These are phyloP conservation scores for Dascillus cervinus DNA, from an alignment of 2,888 invertebrate species.

Conservation along the genomic window DNA sequence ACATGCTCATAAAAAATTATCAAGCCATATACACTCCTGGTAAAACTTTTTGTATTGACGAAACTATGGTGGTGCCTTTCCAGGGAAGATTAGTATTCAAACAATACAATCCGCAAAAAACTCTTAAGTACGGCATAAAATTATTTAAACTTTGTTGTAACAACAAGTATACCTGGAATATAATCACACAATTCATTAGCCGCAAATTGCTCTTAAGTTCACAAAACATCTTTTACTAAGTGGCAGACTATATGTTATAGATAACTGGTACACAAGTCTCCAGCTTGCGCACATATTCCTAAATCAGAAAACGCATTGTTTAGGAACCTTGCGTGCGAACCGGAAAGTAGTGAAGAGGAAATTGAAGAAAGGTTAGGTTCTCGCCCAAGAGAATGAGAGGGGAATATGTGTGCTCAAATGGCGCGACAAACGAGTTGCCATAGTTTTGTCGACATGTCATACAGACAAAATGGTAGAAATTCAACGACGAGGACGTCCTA, in stretches of 20 bases:
- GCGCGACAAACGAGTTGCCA: constrained; percentile 26
- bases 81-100: constrained; percentile 17
- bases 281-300: constrained; percentile 27
- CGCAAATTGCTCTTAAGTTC: too few relatives aligned
- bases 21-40: constrained; percentile 18
- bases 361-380: constrained; percentile 17
- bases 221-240: too few relatives aligned
- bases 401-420: constrained; percentile 24
- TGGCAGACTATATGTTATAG: constrained; percentile 25
- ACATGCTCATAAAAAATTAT: constrained; percentile 15
- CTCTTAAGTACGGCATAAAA: constrained; percentile 19
- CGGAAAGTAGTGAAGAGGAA: constrained; percentile 22
- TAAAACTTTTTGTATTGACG: constrained; percentile 19
- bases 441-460: constrained; percentile 25
- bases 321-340: constrained; percentile 25
- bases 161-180: too few relatives aligned
- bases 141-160: too few relatives aligned
- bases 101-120: constrained; percentile 17
- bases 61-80: constrained; percentile 19
- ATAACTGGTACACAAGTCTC: constrained; percentile 32
- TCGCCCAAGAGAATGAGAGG: constrained; percentile 13
- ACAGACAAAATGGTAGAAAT: constrained; percentile 16
- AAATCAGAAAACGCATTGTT: constrained; percentile 27
- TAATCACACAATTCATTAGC: too few relatives aligned
- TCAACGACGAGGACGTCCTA: constrained; percentile 14